phyloP scores from a whole-genome alignment of 2,113 vertebrate species.

The Hemibagrus wyckioides region DNA sequence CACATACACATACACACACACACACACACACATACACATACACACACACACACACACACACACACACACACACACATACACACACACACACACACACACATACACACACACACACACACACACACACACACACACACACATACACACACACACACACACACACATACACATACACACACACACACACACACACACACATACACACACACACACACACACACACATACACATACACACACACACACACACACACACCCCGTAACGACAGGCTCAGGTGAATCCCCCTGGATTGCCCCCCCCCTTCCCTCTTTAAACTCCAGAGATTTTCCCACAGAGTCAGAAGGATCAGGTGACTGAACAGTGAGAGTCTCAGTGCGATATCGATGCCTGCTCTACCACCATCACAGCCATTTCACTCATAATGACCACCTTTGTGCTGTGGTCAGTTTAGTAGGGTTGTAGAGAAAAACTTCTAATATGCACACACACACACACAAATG shows the following conservation, averaged over 20 bases:
- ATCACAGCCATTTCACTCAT: conserved; percentile 58
- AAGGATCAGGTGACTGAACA: conserved; percentile 63
- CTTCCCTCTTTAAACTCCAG: background rate
- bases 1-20: background rate
- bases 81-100: background rate
- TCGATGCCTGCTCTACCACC: conserved; percentile 59
- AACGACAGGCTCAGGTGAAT: conserved; percentile 2
- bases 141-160: too few species aligned
- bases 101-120: too few species aligned
- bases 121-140: background rate
- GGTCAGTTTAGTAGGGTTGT: conserved; percentile 51
- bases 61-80: background rate
- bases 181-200: background rate
- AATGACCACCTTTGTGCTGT: conserved; percentile 69
- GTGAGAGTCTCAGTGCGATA: conserved; percentile 52
- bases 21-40: background rate
- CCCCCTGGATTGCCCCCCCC: background rate
- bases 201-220: background rate
- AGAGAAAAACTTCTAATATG: conserved; percentile 49
- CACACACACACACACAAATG: conserved; percentile 13
- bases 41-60: background rate
- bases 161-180: too few species aligned
- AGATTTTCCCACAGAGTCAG: conserved; percentile 62
- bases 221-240: background rate
- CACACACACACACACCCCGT: too few species aligned